Conservation (phyloP, 2,888 invertebrate genomes). For the Pollenia griseotomentosa region DNA sequence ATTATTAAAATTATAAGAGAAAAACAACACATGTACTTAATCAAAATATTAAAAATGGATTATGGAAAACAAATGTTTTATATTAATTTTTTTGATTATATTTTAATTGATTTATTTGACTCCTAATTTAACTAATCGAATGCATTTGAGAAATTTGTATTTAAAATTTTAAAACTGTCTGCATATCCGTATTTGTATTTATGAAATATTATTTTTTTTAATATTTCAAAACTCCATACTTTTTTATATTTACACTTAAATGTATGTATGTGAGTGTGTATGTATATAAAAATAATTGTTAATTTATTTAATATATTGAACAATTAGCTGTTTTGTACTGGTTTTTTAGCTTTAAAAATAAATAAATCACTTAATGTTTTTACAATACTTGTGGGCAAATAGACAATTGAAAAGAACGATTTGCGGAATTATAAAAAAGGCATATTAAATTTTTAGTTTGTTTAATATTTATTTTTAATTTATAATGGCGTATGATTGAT, state of each 20-base stretch:
- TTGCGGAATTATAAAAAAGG: background rate
- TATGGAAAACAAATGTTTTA: conserved; percentile 38
- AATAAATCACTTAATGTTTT: conserved; percentile 42
- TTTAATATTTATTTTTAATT: background rate
- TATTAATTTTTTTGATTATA: background rate
- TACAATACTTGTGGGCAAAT: conserved; percentile 19
- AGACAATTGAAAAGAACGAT: conserved; percentile 9
- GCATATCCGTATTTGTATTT: background rate
- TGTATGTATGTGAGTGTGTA: background rate
- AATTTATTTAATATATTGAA: conserved; percentile 33
- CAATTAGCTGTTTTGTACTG: conserved; percentile 50
- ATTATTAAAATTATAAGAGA: background rate
- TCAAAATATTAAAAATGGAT: conserved; percentile 60
- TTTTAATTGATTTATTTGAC: conserved; percentile 60
- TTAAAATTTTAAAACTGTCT: background rate
- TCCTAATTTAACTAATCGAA: conserved; percentile 52
- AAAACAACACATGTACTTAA: conserved; percentile 58
- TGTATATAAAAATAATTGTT: conserved; percentile 37
- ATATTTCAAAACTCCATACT: background rate
- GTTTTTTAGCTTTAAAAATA: conserved; percentile 65
- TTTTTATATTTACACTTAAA: conserved; percentile 2
- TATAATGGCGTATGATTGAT: conserved; percentile 34
- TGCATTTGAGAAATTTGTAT: conserved; percentile 46
- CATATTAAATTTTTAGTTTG: background rate
- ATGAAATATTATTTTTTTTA: background rate